A percentile compares a stretch with the other conserved stretches of the same genome.
Conservation (phyloP, 2,888 invertebrate genomes). For the Drosophila mercatorum region DNA sequence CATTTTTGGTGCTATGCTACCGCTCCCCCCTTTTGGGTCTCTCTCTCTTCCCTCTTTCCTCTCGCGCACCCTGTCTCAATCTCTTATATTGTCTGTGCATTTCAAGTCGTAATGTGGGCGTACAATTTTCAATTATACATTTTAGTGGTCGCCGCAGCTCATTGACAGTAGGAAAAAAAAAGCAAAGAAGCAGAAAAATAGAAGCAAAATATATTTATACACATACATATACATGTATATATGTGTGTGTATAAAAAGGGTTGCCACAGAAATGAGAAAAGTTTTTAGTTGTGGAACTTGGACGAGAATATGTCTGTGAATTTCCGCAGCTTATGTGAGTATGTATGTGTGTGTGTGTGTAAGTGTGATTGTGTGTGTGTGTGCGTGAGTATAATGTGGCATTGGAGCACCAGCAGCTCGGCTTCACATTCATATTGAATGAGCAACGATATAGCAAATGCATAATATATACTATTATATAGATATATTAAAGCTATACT, state of each 20-base stretch:
- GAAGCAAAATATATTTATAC: constrained; percentile 8
- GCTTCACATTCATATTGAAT: constrained; percentile 6
- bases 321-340: constrained; percentile 28
- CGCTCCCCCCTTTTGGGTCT: background rate
- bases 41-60: background rate
- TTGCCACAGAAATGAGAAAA: constrained; percentile 65
- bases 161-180: constrained; percentile 57
- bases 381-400: constrained; percentile 6
- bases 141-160: constrained; percentile 67
- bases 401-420: constrained; percentile 17
- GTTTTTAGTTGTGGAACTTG: constrained; percentile 46
- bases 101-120: constrained; percentile 69
- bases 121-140: constrained; percentile 75
- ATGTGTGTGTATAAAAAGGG: constrained; percentile 30
- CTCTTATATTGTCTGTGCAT: constrained; percentile 21
- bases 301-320: constrained; percentile 29
- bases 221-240: background rate
- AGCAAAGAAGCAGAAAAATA: constrained; percentile 10
- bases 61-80: background rate
- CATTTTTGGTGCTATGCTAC: constrained; percentile 45
- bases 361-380: background rate
- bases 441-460: constrained; percentile 9
- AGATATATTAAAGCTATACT: too few relatives aligned
- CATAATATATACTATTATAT: background rate
- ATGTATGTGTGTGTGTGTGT: background rate